These are phyloP conservation scores for Timandra comae DNA, from an alignment of 2,888 invertebrate genomes.

Conservation along the genomic window DNA sequence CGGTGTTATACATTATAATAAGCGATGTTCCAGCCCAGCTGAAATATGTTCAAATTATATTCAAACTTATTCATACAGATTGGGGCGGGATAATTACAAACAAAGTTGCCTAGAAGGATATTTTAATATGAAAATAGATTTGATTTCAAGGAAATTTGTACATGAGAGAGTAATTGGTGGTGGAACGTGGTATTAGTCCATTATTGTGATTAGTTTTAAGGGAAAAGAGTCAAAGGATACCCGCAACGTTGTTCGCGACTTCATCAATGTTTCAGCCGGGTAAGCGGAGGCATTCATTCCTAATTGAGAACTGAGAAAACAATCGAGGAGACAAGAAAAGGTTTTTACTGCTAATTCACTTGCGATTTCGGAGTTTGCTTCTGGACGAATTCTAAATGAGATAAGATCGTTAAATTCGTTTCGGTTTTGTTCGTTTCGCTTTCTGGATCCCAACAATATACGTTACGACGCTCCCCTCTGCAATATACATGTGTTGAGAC, in stretches of 20 bases:
- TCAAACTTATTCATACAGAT: slow-evolving; percentile 11
- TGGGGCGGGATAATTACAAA: slow-evolving; percentile 17
- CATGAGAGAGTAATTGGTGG: slow-evolving; percentile 34
- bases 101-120: slow-evolving; percentile 30
- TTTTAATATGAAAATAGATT: too few relatives aligned
- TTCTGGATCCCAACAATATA: slow-evolving; percentile 5
- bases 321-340: slow-evolving; percentile 45
- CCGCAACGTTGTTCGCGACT: slow-evolving; percentile 26
- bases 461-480: too few relatives aligned
- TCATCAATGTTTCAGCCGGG: slow-evolving; percentile 67
- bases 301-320: slow-evolving; percentile 66
- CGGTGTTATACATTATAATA: slow-evolving; percentile 3
- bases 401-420: slow-evolving; percentile 20
- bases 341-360: slow-evolving; percentile 54
- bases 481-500: too few relatives aligned
- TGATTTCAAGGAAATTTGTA: slow-evolving; percentile 42
- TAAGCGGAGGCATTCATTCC: slow-evolving; percentile 56
- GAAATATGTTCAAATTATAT: slow-evolving; percentile 10
- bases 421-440: slow-evolving; percentile 21
- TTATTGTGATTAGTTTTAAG: slow-evolving; percentile 57
- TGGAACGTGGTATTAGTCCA: slow-evolving; percentile 64
- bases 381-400: slow-evolving; percentile 44
- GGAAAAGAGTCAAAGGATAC: slow-evolving; percentile 17
- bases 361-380: slow-evolving; percentile 30
- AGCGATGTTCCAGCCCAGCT: slow-evolving; percentile 1